These are phyloP conservation scores for Euura saliciscinereae DNA, from an alignment of 1,140 invertebrate genomes.

Conservation along the genomic window DNA sequence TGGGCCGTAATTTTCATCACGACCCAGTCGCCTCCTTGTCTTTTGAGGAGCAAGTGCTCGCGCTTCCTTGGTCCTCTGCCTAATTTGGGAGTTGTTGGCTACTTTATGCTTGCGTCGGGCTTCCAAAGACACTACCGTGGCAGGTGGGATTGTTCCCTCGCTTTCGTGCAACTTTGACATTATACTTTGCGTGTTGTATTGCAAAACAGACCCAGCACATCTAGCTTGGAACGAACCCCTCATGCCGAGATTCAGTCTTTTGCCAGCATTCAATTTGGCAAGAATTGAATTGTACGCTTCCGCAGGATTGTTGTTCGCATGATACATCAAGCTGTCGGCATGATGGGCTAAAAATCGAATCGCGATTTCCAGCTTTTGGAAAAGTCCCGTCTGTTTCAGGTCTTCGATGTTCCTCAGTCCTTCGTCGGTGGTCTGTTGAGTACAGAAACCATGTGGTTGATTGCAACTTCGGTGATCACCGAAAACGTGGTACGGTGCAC, in stretches of 20 bases:
- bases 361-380: conserved; percentile 21
- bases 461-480: conserved; percentile 42
- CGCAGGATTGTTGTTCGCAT: conserved; percentile 49
- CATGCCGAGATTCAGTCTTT: conserved; percentile 42
- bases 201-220: conserved; percentile 36
- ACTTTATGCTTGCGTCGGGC: conserved; percentile 8
- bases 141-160: conserved; percentile 19
- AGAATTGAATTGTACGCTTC: conserved; percentile 50
- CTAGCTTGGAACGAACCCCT: conserved; percentile 37
- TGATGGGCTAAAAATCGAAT: conserved; percentile 23
- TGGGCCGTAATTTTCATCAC: conserved; percentile 32
- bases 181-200: conserved; percentile 34
- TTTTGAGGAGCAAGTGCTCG: background rate
- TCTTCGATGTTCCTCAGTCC: conserved; percentile 28
- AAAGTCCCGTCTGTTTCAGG: conserved; percentile 26
- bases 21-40: background rate
- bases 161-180: conserved; percentile 11
- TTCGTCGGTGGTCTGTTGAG: background rate
- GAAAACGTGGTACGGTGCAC: conserved; percentile 46
- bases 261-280: conserved; percentile 46
- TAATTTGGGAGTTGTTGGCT: background rate
- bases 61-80: background rate
- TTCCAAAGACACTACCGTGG: conserved; percentile 17
- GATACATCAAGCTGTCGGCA: conserved; percentile 39
- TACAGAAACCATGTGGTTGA: background rate